phyloP scores from a whole-genome alignment of 2,888 invertebrate genomes.

The Dicyrtoma fusca region DNA sequence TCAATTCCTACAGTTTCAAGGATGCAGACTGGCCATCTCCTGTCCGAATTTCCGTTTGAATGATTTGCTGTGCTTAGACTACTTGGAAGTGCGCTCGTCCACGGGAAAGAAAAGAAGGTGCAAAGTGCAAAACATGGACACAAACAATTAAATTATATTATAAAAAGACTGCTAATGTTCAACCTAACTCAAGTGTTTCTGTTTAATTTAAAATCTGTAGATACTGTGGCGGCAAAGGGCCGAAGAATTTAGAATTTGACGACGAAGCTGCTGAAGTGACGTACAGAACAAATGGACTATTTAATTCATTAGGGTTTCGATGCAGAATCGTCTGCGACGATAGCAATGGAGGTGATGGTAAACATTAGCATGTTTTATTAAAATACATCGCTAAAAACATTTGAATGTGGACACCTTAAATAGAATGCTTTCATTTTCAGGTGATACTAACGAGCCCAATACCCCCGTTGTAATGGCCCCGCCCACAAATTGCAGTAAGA shows the following conservation, averaged over 20 bases:
- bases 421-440: too few species aligned
- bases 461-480: background rate
- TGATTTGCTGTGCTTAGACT: slow-evolving; percentile 19
- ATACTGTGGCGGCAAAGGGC: slow-evolving; percentile 12
- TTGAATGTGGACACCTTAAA: too few species aligned
- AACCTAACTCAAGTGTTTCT: too few species aligned
- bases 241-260: background rate
- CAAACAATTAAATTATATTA: background rate
- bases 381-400: background rate
- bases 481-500: slow-evolving; percentile 28
- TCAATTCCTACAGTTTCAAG: too few species aligned
- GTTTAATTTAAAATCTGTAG: too few species aligned
- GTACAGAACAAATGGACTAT: slow-evolving; percentile 46
- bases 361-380: background rate
- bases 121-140: too few species aligned
- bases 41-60: slow-evolving; percentile 23
- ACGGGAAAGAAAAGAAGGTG: slow-evolving; percentile 8
- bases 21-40: slow-evolving; percentile 23
- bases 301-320: slow-evolving; percentile 45
- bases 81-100: slow-evolving; percentile 17
- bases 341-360: background rate
- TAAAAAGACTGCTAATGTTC: too few species aligned
- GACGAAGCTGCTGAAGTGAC: slow-evolving; percentile 29
- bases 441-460: background rate
- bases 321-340: slow-evolving; percentile 42